Evolutionary conservation across 2,113 vertebrate species (phyloP), one percentile per base, ranked within the genome.

Genomic region (Nansenia antarctica): DNA sequence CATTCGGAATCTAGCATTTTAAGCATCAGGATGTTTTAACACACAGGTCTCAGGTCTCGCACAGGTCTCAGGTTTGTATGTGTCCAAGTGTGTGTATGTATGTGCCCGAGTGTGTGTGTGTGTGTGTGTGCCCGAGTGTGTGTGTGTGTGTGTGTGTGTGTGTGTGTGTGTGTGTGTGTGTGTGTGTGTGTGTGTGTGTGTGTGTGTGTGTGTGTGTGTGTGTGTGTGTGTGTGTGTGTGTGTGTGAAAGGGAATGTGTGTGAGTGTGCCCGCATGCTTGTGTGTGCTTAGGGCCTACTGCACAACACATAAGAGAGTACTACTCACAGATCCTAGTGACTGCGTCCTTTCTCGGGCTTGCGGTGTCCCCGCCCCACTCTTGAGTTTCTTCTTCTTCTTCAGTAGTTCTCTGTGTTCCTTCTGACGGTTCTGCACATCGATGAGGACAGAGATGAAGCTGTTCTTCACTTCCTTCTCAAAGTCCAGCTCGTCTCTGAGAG

Each of bases 401-500:
- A 94, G 80, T 0, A 86, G 91, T 84, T 99, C 98, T 65, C 93
- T 93, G 74, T 97, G 94, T 62, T 98, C 94, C 81, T 98, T 95
- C 91, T 98, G 97, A 9, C 94, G 93, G 88, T 98, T 99, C 42
- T 99, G 98, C 3, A 99, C 94, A 62, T 98, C 96, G 0, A 98
- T 98, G 73, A 99, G 96, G 12, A 94, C 90, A 2, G 96, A 97
- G 86, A 99, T 99, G 82, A 99, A 99, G 82, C 94, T 94, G 90
- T 99, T 98, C 87, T 98, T 98, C 87, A 98, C 98, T 83, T 99
- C 98, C 77, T 99, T 99, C 82, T 99, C 96, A 79, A 98, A 99
- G 67, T 97, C 96, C 69, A 98, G 91, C 84, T 99, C 98, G 15
- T 99, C 98, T 69, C 97, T 90, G 59, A 95, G 84, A 24, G 96